Base-by-base conservation (phyloP, 2,888 invertebrate genomes). In the Lissonota sp. region DNA sequence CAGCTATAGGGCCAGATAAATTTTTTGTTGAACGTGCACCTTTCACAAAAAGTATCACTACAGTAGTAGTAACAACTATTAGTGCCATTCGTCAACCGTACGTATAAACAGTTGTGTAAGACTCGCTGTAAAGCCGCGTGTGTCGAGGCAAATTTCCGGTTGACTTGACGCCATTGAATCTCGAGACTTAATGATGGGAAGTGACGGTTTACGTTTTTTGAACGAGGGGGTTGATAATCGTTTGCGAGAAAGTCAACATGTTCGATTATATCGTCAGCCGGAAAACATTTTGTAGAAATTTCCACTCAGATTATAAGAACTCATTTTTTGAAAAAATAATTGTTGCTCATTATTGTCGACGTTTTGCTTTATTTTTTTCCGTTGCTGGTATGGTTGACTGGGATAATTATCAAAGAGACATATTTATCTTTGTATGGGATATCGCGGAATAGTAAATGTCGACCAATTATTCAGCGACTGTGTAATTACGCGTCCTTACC, bases 201-300 rank as follows among this genome's bases (percentile, higher is more conserved):
- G 88, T 88, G 89, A 89, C 89, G 88, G 89, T 90, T 90, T 87
- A 88, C 86, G 73, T 83, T 80, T 78, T 83, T 85, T 80, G 82
- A 86, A 90, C 67, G 71, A 60, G 70, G 83, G 84, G 84, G 80
- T 88, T 87, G 87, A 88, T 90, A 26, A 26, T 88, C 88, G 88
- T 89, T 69, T 39, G 12, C 57, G 42, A 73, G 60, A 58, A 71
- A 49, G 58, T 71, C 37, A 6, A 42, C 39, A 14, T 14, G 39
- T 49, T 39, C 44, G 16, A 76, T 72, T 49, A 72, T 72, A 76
- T 49, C 40, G 62, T 57, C 46, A 7, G n/a, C 12, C 46, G 4
- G 40, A 55, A 57, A 26, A 8, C 49, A 6, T 53, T 70, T 57
- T 80, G 16, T 63, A 53, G 14, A n/a, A 14, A 53, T 53, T 12